These are phyloP conservation scores for Ramphastos sulfuratus DNA, from an alignment of 2,113 vertebrate species.

Conservation along the genomic window DNA sequence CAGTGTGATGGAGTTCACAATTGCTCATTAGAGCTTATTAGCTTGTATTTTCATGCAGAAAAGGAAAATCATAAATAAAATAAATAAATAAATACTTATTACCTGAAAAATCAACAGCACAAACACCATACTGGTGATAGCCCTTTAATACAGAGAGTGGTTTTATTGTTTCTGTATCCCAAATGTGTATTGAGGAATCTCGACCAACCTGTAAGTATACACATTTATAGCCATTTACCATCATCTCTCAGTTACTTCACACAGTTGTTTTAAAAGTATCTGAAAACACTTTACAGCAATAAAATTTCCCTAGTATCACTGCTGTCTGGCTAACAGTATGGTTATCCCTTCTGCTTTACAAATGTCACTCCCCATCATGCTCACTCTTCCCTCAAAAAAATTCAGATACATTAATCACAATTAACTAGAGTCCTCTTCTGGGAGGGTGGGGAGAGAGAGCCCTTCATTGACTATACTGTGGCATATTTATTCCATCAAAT, in stretches of 20 bases:
- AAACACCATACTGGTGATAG: slow-evolving; percentile 93
- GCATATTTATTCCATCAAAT: slow-evolving; percentile 17
- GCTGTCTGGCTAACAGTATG: background rate
- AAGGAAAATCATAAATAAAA: background rate
- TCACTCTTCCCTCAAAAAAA: background rate
- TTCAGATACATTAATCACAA: background rate
- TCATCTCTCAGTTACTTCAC: background rate
- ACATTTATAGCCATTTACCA: background rate
- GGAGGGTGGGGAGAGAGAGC: too few species aligned
- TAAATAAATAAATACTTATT: slow-evolving; percentile 63
- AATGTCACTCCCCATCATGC: background rate
- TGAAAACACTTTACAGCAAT: background rate
- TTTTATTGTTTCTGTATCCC: slow-evolving; percentile 95
- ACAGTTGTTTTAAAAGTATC: background rate
- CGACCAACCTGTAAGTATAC: slow-evolving; percentile 87
- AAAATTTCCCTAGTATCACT: background rate
- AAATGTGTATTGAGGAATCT: slow-evolving; percentile 93
- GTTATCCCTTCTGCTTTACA: background rate
- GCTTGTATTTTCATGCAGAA: background rate
- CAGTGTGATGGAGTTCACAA: background rate
- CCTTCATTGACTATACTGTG: background rate
- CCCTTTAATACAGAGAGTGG: slow-evolving; percentile 94
- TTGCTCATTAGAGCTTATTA: background rate
- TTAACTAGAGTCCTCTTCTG: background rate
- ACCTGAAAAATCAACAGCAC: slow-evolving; percentile 98